Evolutionary conservation across 2,113 vertebrate species (phyloP).

Genomic region (Acanthisitta chloris): DNA sequence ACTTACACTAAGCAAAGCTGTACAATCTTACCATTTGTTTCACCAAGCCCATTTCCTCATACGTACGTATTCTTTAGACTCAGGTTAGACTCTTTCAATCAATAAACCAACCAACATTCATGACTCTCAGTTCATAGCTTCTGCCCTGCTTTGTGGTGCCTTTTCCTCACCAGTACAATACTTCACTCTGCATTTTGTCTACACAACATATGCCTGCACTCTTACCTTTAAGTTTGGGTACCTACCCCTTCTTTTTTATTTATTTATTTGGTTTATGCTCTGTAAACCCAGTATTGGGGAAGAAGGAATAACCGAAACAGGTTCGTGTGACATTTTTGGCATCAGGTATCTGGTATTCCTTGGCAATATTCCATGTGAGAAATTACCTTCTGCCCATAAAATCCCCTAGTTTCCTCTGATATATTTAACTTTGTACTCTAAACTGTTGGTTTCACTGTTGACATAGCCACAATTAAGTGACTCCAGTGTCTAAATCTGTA

Average conservation of each 20-base stretch:
- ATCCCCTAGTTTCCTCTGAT: neutral
- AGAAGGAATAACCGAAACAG: neutral
- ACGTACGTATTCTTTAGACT: neutral
- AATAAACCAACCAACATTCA: neutral
- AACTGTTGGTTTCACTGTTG: neutral
- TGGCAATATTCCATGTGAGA: neutral
- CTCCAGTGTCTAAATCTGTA: neutral
- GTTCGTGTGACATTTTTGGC: neutral
- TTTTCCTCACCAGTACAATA: neutral
- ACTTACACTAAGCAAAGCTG: neutral
- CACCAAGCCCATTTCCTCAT: neutral
- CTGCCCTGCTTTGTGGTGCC: neutral
- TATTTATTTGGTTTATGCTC: neutral
- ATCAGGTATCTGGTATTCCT: neutral
- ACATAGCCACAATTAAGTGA: neutral
- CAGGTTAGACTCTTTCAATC: neutral
- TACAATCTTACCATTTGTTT: neutral
- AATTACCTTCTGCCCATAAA: neutral
- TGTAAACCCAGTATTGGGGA: neutral
- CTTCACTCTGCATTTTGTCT: neutral
- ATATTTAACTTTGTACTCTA: neutral
- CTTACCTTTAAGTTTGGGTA: neutral
- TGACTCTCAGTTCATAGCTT: neutral
- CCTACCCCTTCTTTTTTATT: fast-evolving
- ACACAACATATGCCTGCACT: fast-evolving